Conservation (phyloP, 2,888 invertebrate species). For the Eupithecia inturbata region DNA sequence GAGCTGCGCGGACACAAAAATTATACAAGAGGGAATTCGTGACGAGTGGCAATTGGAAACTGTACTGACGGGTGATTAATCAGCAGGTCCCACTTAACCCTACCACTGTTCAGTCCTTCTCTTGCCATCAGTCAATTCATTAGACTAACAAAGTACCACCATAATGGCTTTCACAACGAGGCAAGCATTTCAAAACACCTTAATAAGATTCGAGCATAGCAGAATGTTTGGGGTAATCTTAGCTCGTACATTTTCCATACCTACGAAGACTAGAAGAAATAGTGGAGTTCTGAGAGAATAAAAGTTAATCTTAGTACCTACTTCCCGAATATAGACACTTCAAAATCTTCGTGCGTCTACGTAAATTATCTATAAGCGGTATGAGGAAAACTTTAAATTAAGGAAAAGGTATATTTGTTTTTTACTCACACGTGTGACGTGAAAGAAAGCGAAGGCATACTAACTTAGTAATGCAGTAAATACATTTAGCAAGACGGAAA, state of each 20-base stretch:
- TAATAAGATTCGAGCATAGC: constrained; percentile 61
- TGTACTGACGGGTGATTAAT: constrained; percentile 82
- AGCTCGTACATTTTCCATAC: neutral
- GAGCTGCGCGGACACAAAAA: constrained; percentile 56
- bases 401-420: neutral
- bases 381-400: neutral
- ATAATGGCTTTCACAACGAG: constrained; percentile 77
- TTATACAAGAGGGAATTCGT: constrained; percentile 69
- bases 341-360: neutral
- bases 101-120: constrained; percentile 78
- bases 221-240: constrained; percentile 6
- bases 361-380: neutral
- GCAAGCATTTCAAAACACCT: constrained; percentile 63
- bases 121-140: constrained; percentile 83
- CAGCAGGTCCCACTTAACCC: constrained; percentile 82
- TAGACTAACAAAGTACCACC: constrained; percentile 81
- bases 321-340: neutral
- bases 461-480: neutral
- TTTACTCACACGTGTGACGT: neutral
- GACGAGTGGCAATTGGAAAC: constrained; percentile 80
- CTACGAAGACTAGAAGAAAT: neutral
- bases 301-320: neutral
- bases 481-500: constrained; percentile 53
- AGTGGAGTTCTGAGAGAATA: neutral
- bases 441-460: neutral